Conservation (phyloP, 64 coral and sea anemone genomes). For the Trachythela sp. region DNA sequence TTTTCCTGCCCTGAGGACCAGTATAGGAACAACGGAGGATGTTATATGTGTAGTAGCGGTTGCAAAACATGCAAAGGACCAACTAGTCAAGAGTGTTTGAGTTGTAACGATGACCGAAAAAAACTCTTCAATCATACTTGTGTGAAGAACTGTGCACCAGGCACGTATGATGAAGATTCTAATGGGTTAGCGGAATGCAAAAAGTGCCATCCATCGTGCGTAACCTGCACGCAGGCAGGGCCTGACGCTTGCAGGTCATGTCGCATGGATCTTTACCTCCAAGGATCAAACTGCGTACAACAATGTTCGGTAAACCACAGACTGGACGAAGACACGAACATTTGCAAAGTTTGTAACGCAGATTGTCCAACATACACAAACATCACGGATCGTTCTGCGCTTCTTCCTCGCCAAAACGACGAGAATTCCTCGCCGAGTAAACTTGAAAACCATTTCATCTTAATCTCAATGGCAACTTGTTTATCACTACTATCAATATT, state of each 20-base stretch:
- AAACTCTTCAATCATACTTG: constrained; percentile 64
- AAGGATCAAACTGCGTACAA: constrained; percentile 63
- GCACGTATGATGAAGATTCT: constrained; percentile 20
- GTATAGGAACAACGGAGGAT: constrained; percentile 44
- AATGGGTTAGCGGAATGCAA: constrained; percentile 37
- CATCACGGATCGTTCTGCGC: neutral
- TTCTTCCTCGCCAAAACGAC: neutral
- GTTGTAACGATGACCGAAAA: constrained; percentile 47
- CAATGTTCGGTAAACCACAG: constrained; percentile 57
- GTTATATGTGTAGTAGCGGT: constrained; percentile 47
- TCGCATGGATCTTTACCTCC: constrained; percentile 52
- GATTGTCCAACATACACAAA: neutral
- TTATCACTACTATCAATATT: neutral
- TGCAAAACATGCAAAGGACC: constrained; percentile 84
- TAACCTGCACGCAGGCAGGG: constrained; percentile 53
- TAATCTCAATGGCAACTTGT: neutral
- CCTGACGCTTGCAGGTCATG: constrained; percentile 52
- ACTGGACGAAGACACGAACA: neutral
- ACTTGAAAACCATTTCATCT: neutral
- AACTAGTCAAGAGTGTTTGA: constrained; percentile 55
- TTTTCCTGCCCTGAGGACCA: constrained; percentile 52
- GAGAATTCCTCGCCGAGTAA: neutral
- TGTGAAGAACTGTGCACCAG: constrained; percentile 57
- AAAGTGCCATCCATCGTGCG: constrained; percentile 71
- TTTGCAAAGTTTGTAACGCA: neutral